Conservation (phyloP, 2,888 invertebrate species). For the Lasioglossum malachurum region DNA sequence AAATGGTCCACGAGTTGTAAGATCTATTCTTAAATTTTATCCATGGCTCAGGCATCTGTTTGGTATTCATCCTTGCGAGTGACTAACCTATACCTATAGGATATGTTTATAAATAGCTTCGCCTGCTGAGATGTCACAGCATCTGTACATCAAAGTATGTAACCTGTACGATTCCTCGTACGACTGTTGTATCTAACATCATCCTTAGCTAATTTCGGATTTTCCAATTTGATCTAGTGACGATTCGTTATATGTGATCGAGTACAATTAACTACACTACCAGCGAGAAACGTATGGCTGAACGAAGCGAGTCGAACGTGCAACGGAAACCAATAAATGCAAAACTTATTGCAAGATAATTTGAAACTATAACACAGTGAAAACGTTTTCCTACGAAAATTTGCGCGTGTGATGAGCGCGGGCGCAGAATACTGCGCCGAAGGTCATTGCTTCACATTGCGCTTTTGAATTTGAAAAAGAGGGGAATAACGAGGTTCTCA, state of each 20-base stretch:
- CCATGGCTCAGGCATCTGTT: neutral
- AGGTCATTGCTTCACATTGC: neutral
- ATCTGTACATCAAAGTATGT: slow-evolving; percentile 26
- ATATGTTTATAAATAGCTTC: slow-evolving; percentile 36
- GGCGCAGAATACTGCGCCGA: slow-evolving; percentile 3
- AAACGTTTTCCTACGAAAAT: neutral
- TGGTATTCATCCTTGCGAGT: slow-evolving; percentile 6
- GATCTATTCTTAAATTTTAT: neutral
- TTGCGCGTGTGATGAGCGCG: neutral
- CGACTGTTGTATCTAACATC: slow-evolving; percentile 7
- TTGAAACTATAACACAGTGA: neutral
- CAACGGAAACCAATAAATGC: neutral
- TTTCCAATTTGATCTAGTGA: neutral
- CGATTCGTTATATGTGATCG: neutral
- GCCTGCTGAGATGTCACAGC: slow-evolving; percentile 30
- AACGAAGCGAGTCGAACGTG: neutral
- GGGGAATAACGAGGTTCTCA: neutral
- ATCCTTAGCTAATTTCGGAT: slow-evolving; percentile 16
- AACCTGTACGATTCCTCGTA: slow-evolving; percentile 30
- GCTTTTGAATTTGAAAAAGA: neutral
- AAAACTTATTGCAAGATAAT: neutral
- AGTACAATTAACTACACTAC: neutral
- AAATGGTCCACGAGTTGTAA: neutral
- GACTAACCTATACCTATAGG: neutral
- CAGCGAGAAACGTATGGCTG: neutral